phyloP scores from a whole-genome alignment of 2,888 invertebrate species.

The Deilephila elpenor region DNA sequence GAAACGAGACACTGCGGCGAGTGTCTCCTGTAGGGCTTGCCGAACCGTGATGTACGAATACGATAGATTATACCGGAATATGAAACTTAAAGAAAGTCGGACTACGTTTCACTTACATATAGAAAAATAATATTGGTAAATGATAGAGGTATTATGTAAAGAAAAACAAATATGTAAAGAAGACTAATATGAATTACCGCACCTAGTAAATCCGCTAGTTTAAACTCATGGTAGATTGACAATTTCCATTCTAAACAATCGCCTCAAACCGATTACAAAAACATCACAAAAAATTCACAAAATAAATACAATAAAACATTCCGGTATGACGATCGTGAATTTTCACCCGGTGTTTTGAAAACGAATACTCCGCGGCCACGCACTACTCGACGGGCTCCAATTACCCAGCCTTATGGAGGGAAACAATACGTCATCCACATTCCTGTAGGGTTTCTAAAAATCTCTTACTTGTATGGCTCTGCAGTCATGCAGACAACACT shows the following conservation, averaged over 20 bases:
- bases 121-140: no score
- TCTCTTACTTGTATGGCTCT: constrained; percentile 34
- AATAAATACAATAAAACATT: neutral
- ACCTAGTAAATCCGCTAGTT: no score
- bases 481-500: constrained; percentile 20
- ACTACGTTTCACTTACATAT: no score
- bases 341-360: constrained; percentile 2
- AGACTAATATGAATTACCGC: no score
- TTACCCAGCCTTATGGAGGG: constrained; percentile 58
- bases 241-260: no score
- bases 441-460: constrained; percentile 56
- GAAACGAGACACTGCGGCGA: constrained; percentile 55
- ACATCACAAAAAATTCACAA: neutral
- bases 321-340: constrained; percentile 16
- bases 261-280: no score
- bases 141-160: no score
- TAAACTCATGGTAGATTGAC: no score
- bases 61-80: constrained; percentile 12
- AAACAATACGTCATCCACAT: constrained; percentile 57
- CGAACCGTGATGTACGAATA: constrained; percentile 16
- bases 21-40: constrained; percentile 29
- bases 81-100: neutral
- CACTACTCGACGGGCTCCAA: constrained; percentile 41
- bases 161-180: no score
- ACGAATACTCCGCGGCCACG: neutral